A percentile compares a stretch with the other conserved stretches of the same genome.
Evolutionary conservation across 2,797 vertebrate species (phyloP).

Genomic region (Sphenopsis melanotis): DNA sequence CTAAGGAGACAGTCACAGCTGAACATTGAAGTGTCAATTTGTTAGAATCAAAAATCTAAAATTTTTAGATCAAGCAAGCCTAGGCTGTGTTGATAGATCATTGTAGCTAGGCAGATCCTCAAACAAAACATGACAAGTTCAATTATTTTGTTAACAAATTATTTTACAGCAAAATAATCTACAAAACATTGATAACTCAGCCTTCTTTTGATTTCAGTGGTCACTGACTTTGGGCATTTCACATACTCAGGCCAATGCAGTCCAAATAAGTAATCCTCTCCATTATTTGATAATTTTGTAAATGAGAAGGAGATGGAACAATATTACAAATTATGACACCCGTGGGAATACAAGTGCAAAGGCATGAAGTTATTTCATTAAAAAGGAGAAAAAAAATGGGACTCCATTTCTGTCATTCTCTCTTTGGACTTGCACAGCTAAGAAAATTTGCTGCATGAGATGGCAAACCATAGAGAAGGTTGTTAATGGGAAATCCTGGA

Average conservation of each 20-base stretch:
- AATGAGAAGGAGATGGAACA: not conserved
- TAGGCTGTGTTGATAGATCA: not conserved
- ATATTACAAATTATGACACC: not conserved
- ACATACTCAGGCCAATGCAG: not conserved
- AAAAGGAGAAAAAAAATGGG: rapidly evolving
- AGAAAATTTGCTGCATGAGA: not conserved
- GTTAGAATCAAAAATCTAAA: not conserved
- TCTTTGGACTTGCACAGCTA: not conserved
- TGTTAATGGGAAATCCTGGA: not conserved
- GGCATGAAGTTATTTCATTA: not conserved
- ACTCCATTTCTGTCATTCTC: not conserved
- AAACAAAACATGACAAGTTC: not conserved
- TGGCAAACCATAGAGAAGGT: not conserved
- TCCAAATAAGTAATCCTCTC: not conserved
- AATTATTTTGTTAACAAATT: not conserved
- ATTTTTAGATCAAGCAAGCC: not conserved
- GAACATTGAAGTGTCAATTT: not conserved
- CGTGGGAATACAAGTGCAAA: not conserved
- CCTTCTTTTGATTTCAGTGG: not conserved
- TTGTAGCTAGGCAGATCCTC: not conserved
- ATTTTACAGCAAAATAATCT: not conserved
- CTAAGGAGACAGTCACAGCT: not conserved
- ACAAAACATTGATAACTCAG: not conserved
- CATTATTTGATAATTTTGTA: not conserved
- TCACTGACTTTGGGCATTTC: not conserved